Conservation (phyloP, 1,140 invertebrate species). For the Neodiprion fabricii region DNA sequence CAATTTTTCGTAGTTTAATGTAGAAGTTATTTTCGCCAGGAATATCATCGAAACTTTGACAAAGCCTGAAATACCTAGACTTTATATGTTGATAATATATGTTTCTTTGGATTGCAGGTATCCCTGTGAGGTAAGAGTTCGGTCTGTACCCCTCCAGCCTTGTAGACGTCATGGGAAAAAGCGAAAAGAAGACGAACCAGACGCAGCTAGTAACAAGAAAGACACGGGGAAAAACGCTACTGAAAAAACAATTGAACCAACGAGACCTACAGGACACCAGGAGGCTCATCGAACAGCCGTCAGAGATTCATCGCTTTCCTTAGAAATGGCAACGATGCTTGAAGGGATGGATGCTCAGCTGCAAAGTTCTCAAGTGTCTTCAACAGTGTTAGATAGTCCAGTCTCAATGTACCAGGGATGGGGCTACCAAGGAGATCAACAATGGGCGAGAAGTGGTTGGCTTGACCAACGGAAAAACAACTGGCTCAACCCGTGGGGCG, state of each 20-base stretch:
- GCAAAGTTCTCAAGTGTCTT: conserved; percentile 82
- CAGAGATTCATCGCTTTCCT: conserved; percentile 48
- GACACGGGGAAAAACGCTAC: conserved; percentile 41
- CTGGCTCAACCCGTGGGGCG: conserved; percentile 65
- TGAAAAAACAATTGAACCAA: conserved; percentile 45
- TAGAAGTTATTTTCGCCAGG: too few relatives aligned
- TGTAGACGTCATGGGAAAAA: conserved; percentile 81
- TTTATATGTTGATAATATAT: conserved; percentile 21
- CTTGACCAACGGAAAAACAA: conserved; percentile 53
- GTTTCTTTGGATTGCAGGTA: conserved; percentile 62
- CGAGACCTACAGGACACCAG: conserved; percentile 36
- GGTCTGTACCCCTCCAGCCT: conserved; percentile 83
- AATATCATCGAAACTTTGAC: too few relatives aligned
- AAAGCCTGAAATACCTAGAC: not conserved
- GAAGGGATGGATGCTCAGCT: conserved; percentile 77
- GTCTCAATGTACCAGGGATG: conserved; percentile 63
- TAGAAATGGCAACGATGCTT: conserved; percentile 77
- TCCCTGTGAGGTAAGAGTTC: conserved; percentile 83
- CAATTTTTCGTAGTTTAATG: too few relatives aligned
- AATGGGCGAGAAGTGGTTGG: conserved; percentile 53
- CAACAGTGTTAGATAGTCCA: conserved; percentile 79
- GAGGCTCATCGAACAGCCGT: conserved; percentile 44
- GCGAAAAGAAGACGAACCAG: conserved; percentile 73
- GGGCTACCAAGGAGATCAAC: conserved; percentile 55
- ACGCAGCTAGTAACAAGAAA: conserved; percentile 59